Conservation (phyloP, 2,113 vertebrate genomes). For the Climacteris rufus region DNA sequence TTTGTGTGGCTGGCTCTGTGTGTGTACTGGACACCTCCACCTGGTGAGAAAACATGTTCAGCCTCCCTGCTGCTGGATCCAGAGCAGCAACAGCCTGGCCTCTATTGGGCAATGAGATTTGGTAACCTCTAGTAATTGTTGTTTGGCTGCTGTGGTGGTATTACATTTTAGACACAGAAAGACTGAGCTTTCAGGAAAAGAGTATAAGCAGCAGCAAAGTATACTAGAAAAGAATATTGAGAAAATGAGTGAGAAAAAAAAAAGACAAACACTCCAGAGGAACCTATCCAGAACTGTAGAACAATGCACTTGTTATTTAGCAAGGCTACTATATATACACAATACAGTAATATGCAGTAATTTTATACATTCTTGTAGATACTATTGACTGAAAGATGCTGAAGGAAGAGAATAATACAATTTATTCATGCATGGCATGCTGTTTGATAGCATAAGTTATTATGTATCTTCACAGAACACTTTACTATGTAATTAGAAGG, state of each 20-base stretch:
- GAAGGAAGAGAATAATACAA: neutral
- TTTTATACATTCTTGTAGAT: neutral
- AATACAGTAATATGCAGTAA: neutral
- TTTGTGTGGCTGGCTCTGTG: neutral
- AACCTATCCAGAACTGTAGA: neutral
- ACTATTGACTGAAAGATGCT: neutral
- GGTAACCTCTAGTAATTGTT: neutral
- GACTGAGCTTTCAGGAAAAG: neutral
- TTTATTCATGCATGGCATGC: neutral
- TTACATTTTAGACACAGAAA: neutral
- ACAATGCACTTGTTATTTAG: neutral
- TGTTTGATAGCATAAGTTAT: neutral
- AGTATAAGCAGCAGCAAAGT: neutral
- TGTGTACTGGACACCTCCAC: neutral
- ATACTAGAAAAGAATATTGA: neutral
- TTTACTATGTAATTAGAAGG: neutral
- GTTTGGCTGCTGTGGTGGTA: neutral
- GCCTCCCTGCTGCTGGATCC: neutral
- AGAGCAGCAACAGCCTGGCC: neutral
- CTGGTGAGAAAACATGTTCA: neutral
- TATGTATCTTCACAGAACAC: neutral
- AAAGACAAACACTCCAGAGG: neutral
- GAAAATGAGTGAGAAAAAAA: neutral
- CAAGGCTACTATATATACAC: neutral
- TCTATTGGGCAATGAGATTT: neutral